Conservation (phyloP, 2,888 invertebrate genomes). For the Netelia virgata region DNA sequence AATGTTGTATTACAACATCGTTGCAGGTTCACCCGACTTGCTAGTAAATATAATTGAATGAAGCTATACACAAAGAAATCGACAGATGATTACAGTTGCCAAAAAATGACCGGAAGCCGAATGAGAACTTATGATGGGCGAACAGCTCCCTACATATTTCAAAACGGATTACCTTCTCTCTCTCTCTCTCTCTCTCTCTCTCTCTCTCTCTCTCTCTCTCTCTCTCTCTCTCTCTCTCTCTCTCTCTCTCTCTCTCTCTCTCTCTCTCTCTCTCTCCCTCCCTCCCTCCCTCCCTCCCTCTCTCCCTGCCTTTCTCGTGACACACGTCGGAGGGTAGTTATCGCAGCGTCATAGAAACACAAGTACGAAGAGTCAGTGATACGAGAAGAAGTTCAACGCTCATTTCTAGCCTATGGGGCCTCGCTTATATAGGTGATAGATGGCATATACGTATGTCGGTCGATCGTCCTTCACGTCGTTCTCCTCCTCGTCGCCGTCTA, state of each 20-base stretch:
- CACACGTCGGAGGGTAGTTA: slow-evolving; percentile 47
- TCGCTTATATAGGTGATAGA: slow-evolving; percentile 76
- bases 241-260: no score
- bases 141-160: slow-evolving; percentile 22
- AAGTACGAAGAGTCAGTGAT: slow-evolving; percentile 60
- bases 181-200: neutral
- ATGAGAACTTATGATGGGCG: no score
- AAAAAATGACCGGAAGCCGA: no score
- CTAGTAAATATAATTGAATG: no score
- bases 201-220: no score
- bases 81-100: no score
- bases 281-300: neutral
- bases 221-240: no score
- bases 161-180: slow-evolving; percentile 21
- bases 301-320: slow-evolving; percentile 7
- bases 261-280: no score
- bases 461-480: slow-evolving; percentile 50
- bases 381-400: slow-evolving; percentile 73
- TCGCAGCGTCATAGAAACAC: slow-evolving; percentile 33
- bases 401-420: slow-evolving; percentile 76
- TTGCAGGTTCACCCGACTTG: no score
- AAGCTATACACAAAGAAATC: no score
- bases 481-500: slow-evolving; percentile 53
- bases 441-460: slow-evolving; percentile 51
- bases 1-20: no score